phyloP scores from a whole-genome alignment of 2,888 invertebrate genomes.

The Tetramorium bicarinatum region DNA sequence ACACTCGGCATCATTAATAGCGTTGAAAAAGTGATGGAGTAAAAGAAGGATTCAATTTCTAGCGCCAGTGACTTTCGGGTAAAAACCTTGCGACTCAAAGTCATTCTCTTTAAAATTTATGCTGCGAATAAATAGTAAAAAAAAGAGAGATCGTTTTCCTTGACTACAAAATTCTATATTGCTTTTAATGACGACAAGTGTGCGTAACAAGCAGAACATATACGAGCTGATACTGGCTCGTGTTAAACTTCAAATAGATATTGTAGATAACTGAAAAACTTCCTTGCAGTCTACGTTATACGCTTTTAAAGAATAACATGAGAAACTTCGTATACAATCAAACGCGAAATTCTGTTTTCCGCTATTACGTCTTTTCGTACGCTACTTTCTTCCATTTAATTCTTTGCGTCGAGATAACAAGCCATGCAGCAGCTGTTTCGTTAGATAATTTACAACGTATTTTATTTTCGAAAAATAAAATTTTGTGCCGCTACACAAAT shows the following conservation, averaged over 20 bases:
- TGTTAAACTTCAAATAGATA: conserved; percentile 43
- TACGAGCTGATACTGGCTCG: conserved; percentile 45
- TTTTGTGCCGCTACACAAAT: conserved; percentile 41
- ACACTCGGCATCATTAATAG: conserved; percentile 50
- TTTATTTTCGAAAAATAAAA: conserved; percentile 35
- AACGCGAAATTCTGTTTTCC: conserved; percentile 34
- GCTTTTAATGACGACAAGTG: conserved; percentile 36
- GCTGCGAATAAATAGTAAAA: background rate
- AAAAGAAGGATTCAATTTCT: background rate
- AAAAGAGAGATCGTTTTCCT: background rate
- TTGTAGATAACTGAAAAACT: conserved; percentile 35
- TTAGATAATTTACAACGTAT: conserved; percentile 8
- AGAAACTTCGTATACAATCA: conserved; percentile 53
- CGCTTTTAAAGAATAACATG: conserved; percentile 19
- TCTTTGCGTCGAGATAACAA: conserved; percentile 1
- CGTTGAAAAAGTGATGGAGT: conserved; percentile 25
- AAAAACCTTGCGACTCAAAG: background rate
- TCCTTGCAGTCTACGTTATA: conserved; percentile 37
- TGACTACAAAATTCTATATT: background rate
- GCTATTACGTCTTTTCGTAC: conserved; percentile 18
- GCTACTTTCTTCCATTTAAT: conserved; percentile 12
- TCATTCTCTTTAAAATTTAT: background rate
- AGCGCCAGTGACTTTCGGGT: background rate
- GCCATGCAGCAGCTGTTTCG: conserved; percentile 1
- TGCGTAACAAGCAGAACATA: conserved; percentile 44